A percentile compares a stretch with the other conserved stretches of the same genome.
These are phyloP conservation scores for Verasper variegatus DNA, from an alignment of 2,113 vertebrate species.

Conservation along the genomic window DNA sequence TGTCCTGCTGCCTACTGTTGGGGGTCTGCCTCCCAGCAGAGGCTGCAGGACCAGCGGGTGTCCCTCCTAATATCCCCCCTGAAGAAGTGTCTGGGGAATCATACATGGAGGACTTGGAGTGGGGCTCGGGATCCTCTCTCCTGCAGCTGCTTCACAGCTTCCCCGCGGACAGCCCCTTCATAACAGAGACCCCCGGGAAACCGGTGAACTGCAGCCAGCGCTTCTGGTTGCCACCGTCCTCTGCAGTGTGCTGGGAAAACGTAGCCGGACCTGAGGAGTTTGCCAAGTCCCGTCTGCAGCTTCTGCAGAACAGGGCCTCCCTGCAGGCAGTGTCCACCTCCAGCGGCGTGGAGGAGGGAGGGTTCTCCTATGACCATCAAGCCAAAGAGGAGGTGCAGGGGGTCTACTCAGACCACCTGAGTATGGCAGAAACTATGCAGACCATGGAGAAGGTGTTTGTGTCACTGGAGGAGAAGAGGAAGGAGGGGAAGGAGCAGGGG, in stretches of 20 bases:
- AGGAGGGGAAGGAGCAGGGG: constrained; percentile 66
- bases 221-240: constrained; percentile 80
- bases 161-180: constrained; percentile 81
- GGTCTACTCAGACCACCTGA: constrained; percentile 75
- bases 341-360: constrained; percentile 79
- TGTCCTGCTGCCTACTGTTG: constrained; percentile 72
- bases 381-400: constrained; percentile 78
- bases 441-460: constrained; percentile 81
- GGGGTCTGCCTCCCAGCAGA: constrained; percentile 39
- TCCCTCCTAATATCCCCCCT: constrained; percentile 3
- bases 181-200: constrained; percentile 62
- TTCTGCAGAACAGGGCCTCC: constrained; percentile 82
- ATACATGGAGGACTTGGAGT: constrained; percentile 70
- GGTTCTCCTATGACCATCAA: constrained; percentile 71
- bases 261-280: constrained; percentile 80
- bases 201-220: constrained; percentile 81
- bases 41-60: constrained; percentile 31
- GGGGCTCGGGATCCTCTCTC: constrained; percentile 79
- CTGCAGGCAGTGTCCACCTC: constrained; percentile 77
- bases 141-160: constrained; percentile 79
- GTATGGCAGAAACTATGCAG: constrained; percentile 69
- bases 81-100: constrained; percentile 43
- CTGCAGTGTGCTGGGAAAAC: constrained; percentile 79
- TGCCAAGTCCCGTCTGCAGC: constrained; percentile 76
- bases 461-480: constrained; percentile 79